Evolutionary conservation across 2,113 vertebrate species (phyloP).

Genomic region (Callospermophilus lateralis): DNA sequence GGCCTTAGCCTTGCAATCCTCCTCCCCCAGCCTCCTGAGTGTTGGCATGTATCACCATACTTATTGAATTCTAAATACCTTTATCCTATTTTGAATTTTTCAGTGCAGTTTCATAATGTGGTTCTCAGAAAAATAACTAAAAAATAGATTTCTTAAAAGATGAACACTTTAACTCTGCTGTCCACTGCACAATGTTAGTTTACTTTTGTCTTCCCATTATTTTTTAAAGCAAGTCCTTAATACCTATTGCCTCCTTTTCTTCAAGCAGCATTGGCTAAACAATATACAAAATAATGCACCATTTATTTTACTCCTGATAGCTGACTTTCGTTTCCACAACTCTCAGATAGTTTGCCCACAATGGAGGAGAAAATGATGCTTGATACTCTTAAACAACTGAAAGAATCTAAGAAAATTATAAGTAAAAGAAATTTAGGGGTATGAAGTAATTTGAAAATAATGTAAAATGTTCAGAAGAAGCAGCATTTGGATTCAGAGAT

Average conservation of each 20-base stretch:
- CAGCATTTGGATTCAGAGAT: not conserved
- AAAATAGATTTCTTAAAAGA: not conserved
- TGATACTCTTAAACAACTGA: not conserved
- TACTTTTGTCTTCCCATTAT: not conserved
- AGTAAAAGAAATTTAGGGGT: not conserved
- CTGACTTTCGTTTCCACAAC: not conserved
- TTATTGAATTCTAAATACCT: not conserved
- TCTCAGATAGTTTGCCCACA: not conserved
- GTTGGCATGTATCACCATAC: not conserved
- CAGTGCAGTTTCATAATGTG: not conserved
- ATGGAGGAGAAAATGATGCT: not conserved
- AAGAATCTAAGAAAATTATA: not conserved
- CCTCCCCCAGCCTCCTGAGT: not conserved
- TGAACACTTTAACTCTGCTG: not conserved
- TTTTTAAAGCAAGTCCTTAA: not conserved
- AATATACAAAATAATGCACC: not conserved
- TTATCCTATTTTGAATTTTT: not conserved
- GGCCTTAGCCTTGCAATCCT: not conserved
- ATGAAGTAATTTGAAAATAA: slow-evolving; percentile 8
- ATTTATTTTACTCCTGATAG: not conserved
- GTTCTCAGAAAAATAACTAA: not conserved
- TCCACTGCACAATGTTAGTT: not conserved
- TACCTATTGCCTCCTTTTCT: not conserved
- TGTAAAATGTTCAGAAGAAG: not conserved
- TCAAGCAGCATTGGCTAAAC: not conserved